Evolutionary conservation across 2,113 vertebrate species (phyloP).

Genomic region (Ophiodon elongatus): DNA sequence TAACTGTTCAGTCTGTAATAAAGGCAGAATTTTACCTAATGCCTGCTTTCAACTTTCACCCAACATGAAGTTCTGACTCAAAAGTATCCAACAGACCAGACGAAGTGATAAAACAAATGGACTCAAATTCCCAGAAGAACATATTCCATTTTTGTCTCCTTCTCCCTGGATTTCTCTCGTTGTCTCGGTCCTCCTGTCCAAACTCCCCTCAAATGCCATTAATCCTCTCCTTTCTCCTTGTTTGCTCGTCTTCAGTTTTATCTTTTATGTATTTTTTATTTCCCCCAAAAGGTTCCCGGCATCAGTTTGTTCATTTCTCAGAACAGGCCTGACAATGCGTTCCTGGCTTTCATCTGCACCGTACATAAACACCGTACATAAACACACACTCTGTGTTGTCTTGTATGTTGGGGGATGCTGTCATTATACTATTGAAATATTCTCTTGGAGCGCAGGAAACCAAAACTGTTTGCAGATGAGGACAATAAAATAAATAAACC

Average conservation of each 20-base stretch:
- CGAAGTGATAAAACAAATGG: neutral
- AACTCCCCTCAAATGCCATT: constrained; percentile 20
- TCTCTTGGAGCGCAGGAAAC: constrained; percentile 32
- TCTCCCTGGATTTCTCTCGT: constrained; percentile 7
- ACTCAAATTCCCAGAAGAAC: constrained; percentile 1
- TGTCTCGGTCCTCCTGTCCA: constrained; percentile 21
- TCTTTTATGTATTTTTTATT: constrained; percentile 27
- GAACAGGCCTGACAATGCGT: constrained; percentile 27
- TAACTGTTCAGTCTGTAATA: neutral
- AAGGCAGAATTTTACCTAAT: neutral
- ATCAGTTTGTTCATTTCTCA: constrained; percentile 36
- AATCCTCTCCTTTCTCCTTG: constrained; percentile 30
- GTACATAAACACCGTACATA: constrained; percentile 47
- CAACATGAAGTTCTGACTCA: neutral
- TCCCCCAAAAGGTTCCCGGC: constrained; percentile 31
- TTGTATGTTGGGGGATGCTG: constrained; percentile 38
- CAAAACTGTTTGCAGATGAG: constrained; percentile 64
- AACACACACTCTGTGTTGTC: constrained; percentile 52
- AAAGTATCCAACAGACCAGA: constrained; percentile 2
- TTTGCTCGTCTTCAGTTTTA: constrained; percentile 51
- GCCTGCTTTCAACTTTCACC: neutral
- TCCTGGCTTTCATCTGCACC: constrained; percentile 49
- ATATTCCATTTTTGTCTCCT: constrained; percentile 11
- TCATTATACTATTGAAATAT: constrained; percentile 47
- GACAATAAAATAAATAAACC: constrained; percentile 47